Conservation (phyloP, 2,797 vertebrate genomes). For the Ara ararauna region DNA sequence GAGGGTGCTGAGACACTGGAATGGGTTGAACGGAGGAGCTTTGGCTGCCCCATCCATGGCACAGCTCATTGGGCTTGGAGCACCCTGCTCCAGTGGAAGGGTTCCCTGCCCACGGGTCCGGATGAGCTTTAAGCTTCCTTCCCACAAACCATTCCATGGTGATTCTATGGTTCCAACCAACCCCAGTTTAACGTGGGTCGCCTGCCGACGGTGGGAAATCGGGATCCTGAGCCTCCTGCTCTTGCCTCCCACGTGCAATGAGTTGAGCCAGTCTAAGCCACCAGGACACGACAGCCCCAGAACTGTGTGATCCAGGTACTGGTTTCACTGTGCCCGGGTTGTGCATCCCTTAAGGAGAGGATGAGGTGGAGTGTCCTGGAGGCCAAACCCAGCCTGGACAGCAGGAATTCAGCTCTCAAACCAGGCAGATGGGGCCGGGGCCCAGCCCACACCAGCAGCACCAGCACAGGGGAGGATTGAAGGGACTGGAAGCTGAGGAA, state of each 20-base stretch:
- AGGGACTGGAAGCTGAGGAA: background rate
- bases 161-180: no score
- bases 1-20: background rate
- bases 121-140: background rate
- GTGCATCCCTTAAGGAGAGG: background rate
- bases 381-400: background rate
- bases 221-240: background rate
- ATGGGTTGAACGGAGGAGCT: background rate
- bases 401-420: background rate
- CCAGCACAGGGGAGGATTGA: background rate
- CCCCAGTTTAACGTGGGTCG: rapidly evolving
- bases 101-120: background rate
- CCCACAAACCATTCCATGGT: no score
- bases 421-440: background rate
- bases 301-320: background rate
- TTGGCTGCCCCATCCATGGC: background rate
- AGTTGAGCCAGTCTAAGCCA: background rate
- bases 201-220: rapidly evolving
- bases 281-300: background rate
- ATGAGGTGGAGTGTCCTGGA: no score
- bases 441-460: no score
- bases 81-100: background rate
- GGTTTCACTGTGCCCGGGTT: background rate
- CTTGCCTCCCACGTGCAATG: rapidly evolving
- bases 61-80: background rate